These are phyloP conservation scores for Erinaceus europaeus DNA, from an alignment of 2,113 vertebrate genomes.

Conservation along the genomic window DNA sequence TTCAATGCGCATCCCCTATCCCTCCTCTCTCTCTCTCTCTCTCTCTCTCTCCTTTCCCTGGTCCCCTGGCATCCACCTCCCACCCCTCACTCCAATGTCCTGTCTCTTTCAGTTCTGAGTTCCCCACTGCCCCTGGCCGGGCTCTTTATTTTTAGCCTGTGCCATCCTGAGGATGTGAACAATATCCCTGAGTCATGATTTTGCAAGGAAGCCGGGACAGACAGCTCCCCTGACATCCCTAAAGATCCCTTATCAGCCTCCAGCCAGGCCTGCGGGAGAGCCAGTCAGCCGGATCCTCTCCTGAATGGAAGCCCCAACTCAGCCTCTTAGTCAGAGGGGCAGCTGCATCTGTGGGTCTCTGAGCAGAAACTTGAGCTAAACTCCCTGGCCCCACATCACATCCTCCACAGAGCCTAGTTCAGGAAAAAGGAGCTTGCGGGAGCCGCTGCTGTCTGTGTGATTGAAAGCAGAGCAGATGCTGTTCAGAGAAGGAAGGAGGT, in stretches of 20 bases:
- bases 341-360: not conserved
- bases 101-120: not conserved
- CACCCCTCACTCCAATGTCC: constrained; percentile 50
- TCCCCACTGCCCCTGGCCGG: not conserved
- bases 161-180: constrained; percentile 89
- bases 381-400: not conserved
- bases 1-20: not conserved
- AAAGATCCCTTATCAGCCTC: constrained; percentile 82
- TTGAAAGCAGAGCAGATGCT: not conserved
- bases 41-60: constrained; percentile 51
- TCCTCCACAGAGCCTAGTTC: not conserved
- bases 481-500: not conserved
- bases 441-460: not conserved
- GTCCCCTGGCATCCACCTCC: constrained; percentile 35
- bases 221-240: constrained; percentile 65
- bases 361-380: not conserved
- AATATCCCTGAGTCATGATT: constrained; percentile 87
- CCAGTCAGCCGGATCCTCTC: constrained; percentile 38
- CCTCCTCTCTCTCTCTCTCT: not conserved
- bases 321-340: not conserved
- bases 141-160: constrained; percentile 90
- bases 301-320: not conserved
- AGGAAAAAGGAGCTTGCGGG: accelerated
- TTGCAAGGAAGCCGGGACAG: constrained; percentile 88
- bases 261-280: constrained; percentile 64